Base-by-base conservation (phyloP, 2,113 vertebrate species). In the Rhizomys pruinosus region DNA sequence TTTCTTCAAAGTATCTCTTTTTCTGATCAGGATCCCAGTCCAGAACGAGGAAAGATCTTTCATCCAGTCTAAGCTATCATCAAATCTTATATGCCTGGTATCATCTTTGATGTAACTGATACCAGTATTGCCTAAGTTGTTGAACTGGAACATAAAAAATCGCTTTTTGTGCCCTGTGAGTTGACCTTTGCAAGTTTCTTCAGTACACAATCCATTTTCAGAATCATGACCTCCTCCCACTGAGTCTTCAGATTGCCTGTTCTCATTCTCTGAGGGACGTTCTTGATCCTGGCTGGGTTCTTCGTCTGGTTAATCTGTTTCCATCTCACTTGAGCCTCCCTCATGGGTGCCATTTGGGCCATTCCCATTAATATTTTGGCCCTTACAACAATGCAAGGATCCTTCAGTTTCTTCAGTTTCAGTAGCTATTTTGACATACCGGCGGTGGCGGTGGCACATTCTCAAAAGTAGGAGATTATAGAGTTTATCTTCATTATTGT, bases 61-160 rank as follows among this genome's bases (percentile, higher is more conserved):
- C 99, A 19, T 99, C 99, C 97, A 99, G 99, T 79, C 99, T 98
- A 94, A 99, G 98, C 99, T 99, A 55, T 99, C 99, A 92, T 99
- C 99, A 94, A 99, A 99, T 97, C 99, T 98, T 97, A 99, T 99
- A 96, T 99, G 99, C 93, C n/a, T n/a, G n/a, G n/a, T n/a, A n/a
- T n/a, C n/a, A n/a, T n/a, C n/a, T n/a, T n/a, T n/a, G n/a, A n/a
- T 99, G 97, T 99, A 99, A 88, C 98, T 99, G 98, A 99, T 98
- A 96, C 99, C 99, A 0, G 99, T 98, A 97, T 99, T 99, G 97
- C 99, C 99, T 99, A 99, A 99, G 95, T 99, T 99, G 97, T 99
- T 99, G 98, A 99, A 99, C 98, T 99, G 99, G 99, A 99, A 99
- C 99, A 99, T 99, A 97, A 99, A 99, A 96, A 99, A 97, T 97